Conservation (phyloP, 2,888 invertebrate genomes). For the Leucania comma region DNA sequence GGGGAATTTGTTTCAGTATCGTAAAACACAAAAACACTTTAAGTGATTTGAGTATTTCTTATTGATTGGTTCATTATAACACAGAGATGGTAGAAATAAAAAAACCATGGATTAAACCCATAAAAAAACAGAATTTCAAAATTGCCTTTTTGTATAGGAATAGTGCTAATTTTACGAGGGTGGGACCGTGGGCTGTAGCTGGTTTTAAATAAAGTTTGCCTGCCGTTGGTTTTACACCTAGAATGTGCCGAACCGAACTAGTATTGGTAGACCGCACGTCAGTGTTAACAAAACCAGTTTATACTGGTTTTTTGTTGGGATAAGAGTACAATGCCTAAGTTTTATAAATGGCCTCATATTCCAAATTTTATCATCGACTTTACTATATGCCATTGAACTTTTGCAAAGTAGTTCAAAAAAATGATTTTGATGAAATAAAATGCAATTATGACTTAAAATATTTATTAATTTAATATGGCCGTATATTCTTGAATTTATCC, state of each 20-base stretch:
- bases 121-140: no score
- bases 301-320: no score
- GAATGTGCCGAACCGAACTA: background rate
- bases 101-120: no score
- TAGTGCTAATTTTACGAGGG: no score
- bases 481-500: constrained; percentile 40
- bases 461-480: constrained; percentile 44
- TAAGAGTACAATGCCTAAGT: background rate
- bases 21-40: no score
- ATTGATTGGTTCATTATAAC: no score
- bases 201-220: background rate
- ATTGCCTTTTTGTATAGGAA: no score
- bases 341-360: background rate
- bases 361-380: background rate
- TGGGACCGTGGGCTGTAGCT: no score
- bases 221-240: background rate
- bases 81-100: no score
- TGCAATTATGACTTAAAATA: background rate
- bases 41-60: no score
- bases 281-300: background rate
- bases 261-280: background rate
- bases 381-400: no score
- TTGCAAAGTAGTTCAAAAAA: background rate
- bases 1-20: no score
- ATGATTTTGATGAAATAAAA: constrained; percentile 4